Base-by-base conservation (phyloP, 1,140 invertebrate genomes). In the Achroia grisella region DNA sequence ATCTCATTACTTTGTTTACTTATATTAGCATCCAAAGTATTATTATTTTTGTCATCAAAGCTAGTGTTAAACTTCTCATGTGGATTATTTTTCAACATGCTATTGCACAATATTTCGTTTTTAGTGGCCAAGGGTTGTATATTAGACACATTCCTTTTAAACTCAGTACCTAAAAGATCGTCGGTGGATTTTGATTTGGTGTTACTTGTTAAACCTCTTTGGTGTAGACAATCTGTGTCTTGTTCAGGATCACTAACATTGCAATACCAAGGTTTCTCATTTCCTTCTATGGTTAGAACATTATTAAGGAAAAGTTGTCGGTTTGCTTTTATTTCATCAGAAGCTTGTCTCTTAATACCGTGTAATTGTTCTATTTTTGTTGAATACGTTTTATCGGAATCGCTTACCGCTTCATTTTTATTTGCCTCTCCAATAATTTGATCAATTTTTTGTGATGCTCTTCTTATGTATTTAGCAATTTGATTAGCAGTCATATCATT, bases 371-470 rank as follows among this genome's bases (percentile, higher is more conserved):
- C 84, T 55, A 87, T 86, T 71, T 85, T 86, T 8, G 70, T 71
- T 11, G 82, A 79, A 56, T 76, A 86, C 2, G 78, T 82, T 64
- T 79, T 77, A 10, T 84, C 79, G 35, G 73, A 70, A 41, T 80
- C 75, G 49, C 62, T 80, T 11, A 59, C 41, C 17, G 59, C 83
- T 39, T 89, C 87, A 31, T 88, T 87, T 44, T 86, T 86, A 30
- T 88, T 87, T 5, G 87, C 86, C 52, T 86, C 80, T 46, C 89
- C 86, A 13, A 88, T 88, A 12, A 89, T 75, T 45, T 88, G 79
- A 59, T 86, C 88, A 43, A 90, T 88, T 79, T 89, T 89, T 39
- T 87, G 63, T 13, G 86, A 87, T 9, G 86, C 74, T 58, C 79
- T 87, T 55, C 87, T 86, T 31, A 87, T 87, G 52, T 85, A 84